Percentiles rank a stretch among this genome's conserved stretches.
Evolutionary conservation across 2,888 invertebrate species (phyloP).

Genomic region (Axea sp.): DNA sequence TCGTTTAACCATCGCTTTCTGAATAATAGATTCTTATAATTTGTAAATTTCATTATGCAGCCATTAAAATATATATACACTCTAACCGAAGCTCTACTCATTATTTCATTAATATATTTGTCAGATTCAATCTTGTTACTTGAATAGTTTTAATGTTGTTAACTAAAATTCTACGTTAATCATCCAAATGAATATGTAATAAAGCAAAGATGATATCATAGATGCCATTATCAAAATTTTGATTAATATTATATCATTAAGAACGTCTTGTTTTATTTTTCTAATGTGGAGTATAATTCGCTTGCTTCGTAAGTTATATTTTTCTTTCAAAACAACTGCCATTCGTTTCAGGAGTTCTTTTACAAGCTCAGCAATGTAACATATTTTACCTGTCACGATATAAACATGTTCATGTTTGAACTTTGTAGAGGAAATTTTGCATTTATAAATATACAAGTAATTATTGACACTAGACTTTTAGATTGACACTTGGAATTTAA

Average conservation of each 20-base stretch:
- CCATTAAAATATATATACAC: conserved; percentile 63
- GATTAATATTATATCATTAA: conserved; percentile 40
- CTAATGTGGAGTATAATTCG: conserved; percentile 20
- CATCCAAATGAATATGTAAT: conserved; percentile 38
- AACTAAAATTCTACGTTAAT: conserved; percentile 21
- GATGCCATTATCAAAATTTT: conserved; percentile 55
- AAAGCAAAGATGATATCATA: conserved; percentile 57
- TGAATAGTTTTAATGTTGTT: conserved; percentile 13
- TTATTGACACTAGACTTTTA: too few relatives aligned
- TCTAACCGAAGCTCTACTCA: conserved; percentile 78
- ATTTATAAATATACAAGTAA: conserved; percentile 10
- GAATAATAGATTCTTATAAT: conserved; percentile 46
- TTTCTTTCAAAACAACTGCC: conserved; percentile 19
- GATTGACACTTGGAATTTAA: too few relatives aligned
- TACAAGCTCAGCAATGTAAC: conserved; percentile 58
- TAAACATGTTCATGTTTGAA: conserved; percentile 30
- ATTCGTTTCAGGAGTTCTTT: conserved; percentile 27
- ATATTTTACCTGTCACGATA: conserved; percentile 7
- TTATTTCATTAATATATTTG: conserved; percentile 74
- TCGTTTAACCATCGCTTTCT: conserved; percentile 31
- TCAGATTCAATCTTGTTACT: conserved; percentile 30
- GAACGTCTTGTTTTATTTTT: conserved; percentile 19
- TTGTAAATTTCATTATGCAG: conserved; percentile 25
- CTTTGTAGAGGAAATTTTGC: conserved; percentile 17
- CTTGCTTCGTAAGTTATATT: conserved; percentile 17